Base-by-base conservation (phyloP, 2,888 invertebrate genomes). In the Latrodectus elegans region DNA sequence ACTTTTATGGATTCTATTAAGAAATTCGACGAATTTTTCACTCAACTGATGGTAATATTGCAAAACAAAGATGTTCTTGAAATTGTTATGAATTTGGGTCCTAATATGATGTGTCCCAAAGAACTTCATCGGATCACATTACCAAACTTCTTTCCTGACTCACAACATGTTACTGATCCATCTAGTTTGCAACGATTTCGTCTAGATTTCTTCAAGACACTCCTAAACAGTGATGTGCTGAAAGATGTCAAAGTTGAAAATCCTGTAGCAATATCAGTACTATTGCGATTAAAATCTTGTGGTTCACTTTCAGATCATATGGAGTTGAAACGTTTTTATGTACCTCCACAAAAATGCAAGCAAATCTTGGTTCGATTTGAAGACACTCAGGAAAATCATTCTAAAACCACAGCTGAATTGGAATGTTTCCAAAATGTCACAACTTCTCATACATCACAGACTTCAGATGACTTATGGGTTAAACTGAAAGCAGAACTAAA, bases 311-410 rank as follows among this genome's bases (percentile, higher is more conserved):
- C 60, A 9, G 73, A 83, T 38, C 17, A 38, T 6, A 82, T 88
- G 88, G 83, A 88, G 38, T 79, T 70, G n/a, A 83, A 88, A 70
- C 9, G 71, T 10, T 79, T 79, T 68, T 88, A 88, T 68, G 17
- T 78, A 8, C 12, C 71, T 4, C 88, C 88, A 1, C 68, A 67
- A 10, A 76, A 65, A 15, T 77, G 78, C 14, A 78, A 60, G 38
- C 78, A 78, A 1, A 55, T 76, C 26, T 75, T 52, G 8, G 12
- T 88, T 14, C 73, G 38, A n/a, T 88, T 88, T 64, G 26, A 60
- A 15, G 51, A 70, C 14, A 65, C 14, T 17, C 38, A 38, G 38
- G 6, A 38, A 15, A 60, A n/a, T 60, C 6, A 60, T 60, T 15
- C 14, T 88, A 83, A 22, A 53, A 12, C 15, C 82, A 77, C 15